A percentile compares a stretch with the other conserved stretches of the same genome.
phyloP scores from a whole-genome alignment of 2,113 vertebrate genomes.

The Sisor rabdophorus region DNA sequence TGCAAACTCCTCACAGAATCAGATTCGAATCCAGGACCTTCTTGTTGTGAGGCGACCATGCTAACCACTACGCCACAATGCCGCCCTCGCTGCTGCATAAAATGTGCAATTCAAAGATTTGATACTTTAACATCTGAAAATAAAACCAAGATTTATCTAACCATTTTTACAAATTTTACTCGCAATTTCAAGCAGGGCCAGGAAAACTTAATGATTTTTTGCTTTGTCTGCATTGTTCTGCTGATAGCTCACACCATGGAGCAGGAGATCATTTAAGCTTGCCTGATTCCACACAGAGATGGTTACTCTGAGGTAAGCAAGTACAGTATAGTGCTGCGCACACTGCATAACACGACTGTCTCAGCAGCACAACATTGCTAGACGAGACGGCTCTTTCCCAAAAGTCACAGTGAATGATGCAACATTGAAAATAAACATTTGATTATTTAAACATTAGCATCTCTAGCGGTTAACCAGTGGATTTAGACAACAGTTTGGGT shows the following conservation, averaged over 20 bases:
- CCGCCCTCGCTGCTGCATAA: background rate
- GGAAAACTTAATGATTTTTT: background rate
- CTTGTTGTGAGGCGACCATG: too few species aligned
- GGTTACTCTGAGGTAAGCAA: conserved; percentile 13
- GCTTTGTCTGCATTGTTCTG: conserved; percentile 19
- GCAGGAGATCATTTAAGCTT: conserved; percentile 2
- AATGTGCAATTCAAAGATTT: background rate
- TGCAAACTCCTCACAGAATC: too few species aligned
- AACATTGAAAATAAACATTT: background rate
- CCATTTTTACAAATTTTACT: background rate
- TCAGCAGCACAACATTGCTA: background rate
- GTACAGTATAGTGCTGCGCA: conserved; percentile 8
- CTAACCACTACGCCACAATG: too few species aligned
- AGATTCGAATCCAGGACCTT: too few species aligned
- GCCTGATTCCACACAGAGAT: conserved; percentile 11
- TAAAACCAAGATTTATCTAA: background rate
- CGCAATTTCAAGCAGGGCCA: conserved; percentile 4
- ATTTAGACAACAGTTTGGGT: background rate
- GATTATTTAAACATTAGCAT: background rate
- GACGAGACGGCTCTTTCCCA: background rate
- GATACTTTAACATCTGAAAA: too few species aligned
- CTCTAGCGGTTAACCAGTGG: background rate
- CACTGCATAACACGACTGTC: conserved; percentile 1
- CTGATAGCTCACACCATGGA: conserved; percentile 22
- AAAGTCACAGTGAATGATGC: background rate